phyloP scores from a whole-genome alignment of 37 sponge, comb jelly and placozoan genomes.

The Halichondria panicea region DNA sequence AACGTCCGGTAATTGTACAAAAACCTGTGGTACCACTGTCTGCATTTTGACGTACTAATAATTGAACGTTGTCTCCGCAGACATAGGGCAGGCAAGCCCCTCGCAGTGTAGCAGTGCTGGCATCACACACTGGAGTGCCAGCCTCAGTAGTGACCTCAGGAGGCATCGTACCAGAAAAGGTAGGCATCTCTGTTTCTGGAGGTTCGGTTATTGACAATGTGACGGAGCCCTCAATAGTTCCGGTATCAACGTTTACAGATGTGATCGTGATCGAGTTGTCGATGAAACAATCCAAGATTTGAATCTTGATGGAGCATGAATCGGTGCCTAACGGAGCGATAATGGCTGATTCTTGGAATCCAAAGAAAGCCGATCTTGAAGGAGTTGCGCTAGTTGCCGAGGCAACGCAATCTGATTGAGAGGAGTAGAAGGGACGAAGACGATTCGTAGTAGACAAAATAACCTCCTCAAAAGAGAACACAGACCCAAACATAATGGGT shows the following conservation, averaged over 20 bases:
- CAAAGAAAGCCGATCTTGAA: background rate
- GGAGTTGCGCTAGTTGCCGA: no score
- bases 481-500: constrained; percentile 1
- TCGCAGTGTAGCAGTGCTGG: background rate
- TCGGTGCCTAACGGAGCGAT: background rate
- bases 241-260: background rate
- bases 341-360: background rate
- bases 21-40: background rate
- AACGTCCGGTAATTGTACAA: background rate
- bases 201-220: background rate
- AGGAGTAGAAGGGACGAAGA: constrained; percentile 3
- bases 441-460: background rate
- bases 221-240: background rate
- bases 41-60: background rate
- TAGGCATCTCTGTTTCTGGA: background rate
- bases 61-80: background rate
- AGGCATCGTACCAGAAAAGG: background rate
- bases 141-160: background rate
- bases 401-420: no score
- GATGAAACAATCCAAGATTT: constrained; percentile 1
- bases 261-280: background rate
- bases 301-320: constrained; percentile 10
- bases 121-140: background rate
- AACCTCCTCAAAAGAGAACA: background rate
- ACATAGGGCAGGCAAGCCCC: constrained; percentile 11